phyloP scores from a whole-genome alignment of 2,888 invertebrate species.

The Eulithis prunata region DNA sequence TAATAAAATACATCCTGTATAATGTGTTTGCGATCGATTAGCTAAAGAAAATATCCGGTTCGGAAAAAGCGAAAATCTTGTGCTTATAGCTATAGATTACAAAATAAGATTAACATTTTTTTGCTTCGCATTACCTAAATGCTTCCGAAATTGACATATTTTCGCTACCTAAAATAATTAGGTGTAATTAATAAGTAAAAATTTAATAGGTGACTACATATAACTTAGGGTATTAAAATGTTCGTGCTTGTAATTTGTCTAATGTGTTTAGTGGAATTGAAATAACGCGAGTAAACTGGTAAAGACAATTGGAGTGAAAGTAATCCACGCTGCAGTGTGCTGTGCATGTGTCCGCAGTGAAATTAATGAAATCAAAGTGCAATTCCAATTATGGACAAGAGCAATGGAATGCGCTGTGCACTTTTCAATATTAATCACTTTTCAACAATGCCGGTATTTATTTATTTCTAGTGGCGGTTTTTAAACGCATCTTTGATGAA shows the following conservation, averaged over 20 bases:
- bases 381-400: constrained; percentile 45
- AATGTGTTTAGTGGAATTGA: constrained; percentile 29
- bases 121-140: background rate
- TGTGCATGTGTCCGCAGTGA: constrained; percentile 54
- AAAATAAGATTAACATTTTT: background rate
- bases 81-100: background rate
- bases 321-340: constrained; percentile 60
- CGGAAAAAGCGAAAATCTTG: constrained; percentile 9
- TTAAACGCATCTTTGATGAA: background rate
- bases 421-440: constrained; percentile 6
- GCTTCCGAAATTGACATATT: background rate
- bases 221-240: background rate
- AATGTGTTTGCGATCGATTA: constrained; percentile 23
- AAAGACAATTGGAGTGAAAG: constrained; percentile 69
- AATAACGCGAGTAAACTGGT: constrained; percentile 39
- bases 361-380: constrained; percentile 69
- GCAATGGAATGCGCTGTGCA: constrained; percentile 7
- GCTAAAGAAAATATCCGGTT: constrained; percentile 22
- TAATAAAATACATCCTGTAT: constrained; percentile 34
- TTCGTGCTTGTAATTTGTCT: constrained; percentile 16
- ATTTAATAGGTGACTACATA: too few species aligned
- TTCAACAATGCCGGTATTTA: background rate
- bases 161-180: too few species aligned
- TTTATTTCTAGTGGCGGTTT: background rate
- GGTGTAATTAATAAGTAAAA: too few species aligned